Evolutionary conservation across 1,140 invertebrate genomes (phyloP), one percentile per base, ranked within the genome.

Genomic region (Cyphomyrmex costatus): DNA sequence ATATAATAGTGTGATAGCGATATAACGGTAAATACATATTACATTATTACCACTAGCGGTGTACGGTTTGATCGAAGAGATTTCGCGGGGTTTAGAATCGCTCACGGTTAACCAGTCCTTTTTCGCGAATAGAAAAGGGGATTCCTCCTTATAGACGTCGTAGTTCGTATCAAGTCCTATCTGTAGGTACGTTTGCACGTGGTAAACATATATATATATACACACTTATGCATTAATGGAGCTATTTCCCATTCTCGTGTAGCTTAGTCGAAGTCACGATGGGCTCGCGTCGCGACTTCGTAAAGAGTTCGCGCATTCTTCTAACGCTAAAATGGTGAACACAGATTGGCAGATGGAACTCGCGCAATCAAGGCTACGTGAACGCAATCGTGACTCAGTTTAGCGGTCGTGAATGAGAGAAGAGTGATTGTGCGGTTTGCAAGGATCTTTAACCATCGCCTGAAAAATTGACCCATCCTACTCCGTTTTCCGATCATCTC

Each of bases 361-460:
- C 16, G 7, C 16, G 7, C 16, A n/a, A 5, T 19, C 4, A 21
- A 33, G 36, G 12, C 42, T 19, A 80, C 70, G 42, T 60, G 83
- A 77, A 42, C 77, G 51, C 78, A 74, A 60, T 56, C 19, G 60
- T 51, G 79, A 60, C 79, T 78, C 24, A 63, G 24, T 82, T 89
- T 86, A 89, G 83, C 46, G 76, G 85, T 89, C 65, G 80, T 61
- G 88, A 83, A 61, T 89, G 88, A 78, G n/a, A 82, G 87, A 58
- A 5, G 85, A 61, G 60, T 86, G 88, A 78, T 3, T 89, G 88
- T 86, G 88, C 24, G 82, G 60, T 83, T 78, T 53, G 88, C 70
- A 76, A 86, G 88, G 58, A 89, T 89, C 87, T 87, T 49, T 61
- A 87, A 49, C 58, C 78, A 87, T 87, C 88, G 51, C 49, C 77